phyloP scores from a whole-genome alignment of 2,888 invertebrate genomes.

The Watsonalla cultraria region DNA sequence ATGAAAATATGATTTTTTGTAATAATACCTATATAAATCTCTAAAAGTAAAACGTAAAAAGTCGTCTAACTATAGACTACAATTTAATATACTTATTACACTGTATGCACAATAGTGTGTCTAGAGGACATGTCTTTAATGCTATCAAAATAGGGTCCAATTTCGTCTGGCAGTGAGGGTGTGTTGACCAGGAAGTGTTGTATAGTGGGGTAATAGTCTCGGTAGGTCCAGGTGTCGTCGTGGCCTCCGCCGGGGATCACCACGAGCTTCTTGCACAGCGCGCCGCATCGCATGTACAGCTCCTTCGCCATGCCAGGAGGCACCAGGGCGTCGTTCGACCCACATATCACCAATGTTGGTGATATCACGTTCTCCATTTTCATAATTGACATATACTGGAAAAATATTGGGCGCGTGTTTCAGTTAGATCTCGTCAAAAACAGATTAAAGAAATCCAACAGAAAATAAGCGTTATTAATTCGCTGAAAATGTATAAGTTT shows the following conservation, averaged over 20 bases:
- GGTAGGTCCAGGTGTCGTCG: conserved; percentile 96
- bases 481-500: too few species aligned
- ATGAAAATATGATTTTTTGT: conserved; percentile 20
- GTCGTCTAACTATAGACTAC: conserved; percentile 9
- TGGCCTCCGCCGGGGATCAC: conserved; percentile 92
- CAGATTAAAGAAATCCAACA: background rate
- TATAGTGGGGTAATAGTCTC: conserved; percentile 84
- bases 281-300: conserved; percentile 86
- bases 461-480: background rate
- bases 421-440: too few species aligned
- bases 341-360: conserved; percentile 93
- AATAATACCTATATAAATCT: conserved; percentile 17
- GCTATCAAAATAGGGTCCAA: conserved; percentile 46
- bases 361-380: conserved; percentile 86
- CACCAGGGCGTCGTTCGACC: conserved; percentile 90
- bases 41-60: conserved; percentile 19
- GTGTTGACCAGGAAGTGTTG: conserved; percentile 70
- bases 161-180: conserved; percentile 47
- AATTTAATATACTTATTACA: conserved; percentile 22
- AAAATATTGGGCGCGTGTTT: conserved; percentile 18
- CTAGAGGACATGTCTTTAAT: conserved; percentile 27
- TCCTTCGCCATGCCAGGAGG: conserved; percentile 94
- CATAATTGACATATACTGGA: conserved; percentile 84
- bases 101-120: conserved; percentile 47
- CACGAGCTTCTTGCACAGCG: conserved; percentile 86